Evolutionary conservation across 2,797 vertebrate genomes (phyloP).

Genomic region (Leucoraja ocellata): DNA sequence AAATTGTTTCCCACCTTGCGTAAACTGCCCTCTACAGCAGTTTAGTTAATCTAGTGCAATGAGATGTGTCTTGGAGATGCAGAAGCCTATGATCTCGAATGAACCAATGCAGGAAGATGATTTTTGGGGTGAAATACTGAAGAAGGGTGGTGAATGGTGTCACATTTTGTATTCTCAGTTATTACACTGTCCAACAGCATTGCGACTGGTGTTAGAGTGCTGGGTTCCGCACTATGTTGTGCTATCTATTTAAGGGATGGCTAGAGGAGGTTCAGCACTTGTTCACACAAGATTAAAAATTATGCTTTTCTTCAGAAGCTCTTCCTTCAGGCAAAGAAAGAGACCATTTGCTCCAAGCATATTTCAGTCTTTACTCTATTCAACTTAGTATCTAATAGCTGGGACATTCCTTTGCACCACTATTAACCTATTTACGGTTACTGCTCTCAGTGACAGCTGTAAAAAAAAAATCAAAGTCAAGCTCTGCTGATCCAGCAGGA

Average conservation of each 20-base stretch:
- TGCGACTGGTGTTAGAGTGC: not conserved
- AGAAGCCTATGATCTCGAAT: not conserved
- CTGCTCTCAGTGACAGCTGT: too few relatives aligned
- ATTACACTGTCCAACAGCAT: not conserved
- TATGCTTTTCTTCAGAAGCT: not conserved
- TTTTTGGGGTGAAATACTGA: not conserved
- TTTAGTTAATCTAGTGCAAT: not conserved
- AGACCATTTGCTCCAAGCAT: not conserved
- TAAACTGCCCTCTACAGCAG: not conserved
- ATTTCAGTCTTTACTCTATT: not conserved
- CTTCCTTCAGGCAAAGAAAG: not conserved
- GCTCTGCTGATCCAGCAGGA: too few relatives aligned
- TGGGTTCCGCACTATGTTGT: too few relatives aligned
- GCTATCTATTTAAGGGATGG: too few relatives aligned
- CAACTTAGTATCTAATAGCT: not conserved
- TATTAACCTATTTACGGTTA: too few relatives aligned
- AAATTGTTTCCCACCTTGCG: too few relatives aligned
- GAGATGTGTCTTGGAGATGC: not conserved
- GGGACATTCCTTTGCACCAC: not conserved
- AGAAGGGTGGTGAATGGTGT: too few relatives aligned
- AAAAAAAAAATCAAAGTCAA: too few relatives aligned
- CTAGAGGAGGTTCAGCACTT: not conserved
- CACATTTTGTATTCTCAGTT: not conserved
- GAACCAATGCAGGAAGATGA: not conserved
- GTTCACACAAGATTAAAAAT: not conserved